Percentiles rank a stretch among this genome's conserved stretches.
Conservation (phyloP, 2,113 vertebrate genomes). For the Malurus alboscapulatus region DNA sequence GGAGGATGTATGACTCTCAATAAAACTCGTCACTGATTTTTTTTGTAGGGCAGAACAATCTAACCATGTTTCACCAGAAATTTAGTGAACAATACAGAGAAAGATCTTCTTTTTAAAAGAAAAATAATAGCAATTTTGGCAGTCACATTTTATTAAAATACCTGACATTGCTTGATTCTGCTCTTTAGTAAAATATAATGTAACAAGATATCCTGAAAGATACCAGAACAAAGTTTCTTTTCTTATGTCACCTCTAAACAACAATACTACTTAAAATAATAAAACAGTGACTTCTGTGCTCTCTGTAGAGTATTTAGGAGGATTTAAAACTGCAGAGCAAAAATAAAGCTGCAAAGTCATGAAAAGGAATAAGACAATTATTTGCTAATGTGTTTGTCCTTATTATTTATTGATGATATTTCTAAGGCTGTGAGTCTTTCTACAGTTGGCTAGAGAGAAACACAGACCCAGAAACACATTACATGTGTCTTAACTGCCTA, state of each 20-base stretch:
- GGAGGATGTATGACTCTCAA: background rate
- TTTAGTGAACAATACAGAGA: background rate
- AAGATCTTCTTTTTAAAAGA: background rate
- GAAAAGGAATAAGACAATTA: background rate
- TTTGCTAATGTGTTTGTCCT: background rate
- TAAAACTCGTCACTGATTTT: background rate
- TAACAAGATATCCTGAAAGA: background rate
- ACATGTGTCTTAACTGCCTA: background rate
- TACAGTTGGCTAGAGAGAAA: background rate
- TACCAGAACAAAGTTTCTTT: background rate
- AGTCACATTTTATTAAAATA: background rate
- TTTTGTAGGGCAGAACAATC: background rate
- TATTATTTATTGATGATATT: background rate
- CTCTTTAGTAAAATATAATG: background rate
- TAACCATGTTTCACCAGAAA: background rate
- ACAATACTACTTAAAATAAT: background rate
- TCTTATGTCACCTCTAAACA: background rate
- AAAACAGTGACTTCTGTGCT: background rate
- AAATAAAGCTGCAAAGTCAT: background rate
- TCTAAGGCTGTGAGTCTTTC: background rate
- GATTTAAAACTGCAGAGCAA: background rate
- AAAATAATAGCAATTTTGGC: background rate
- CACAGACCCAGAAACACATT: background rate
- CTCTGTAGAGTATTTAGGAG: background rate
- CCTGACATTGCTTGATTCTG: background rate